Evolutionary conservation across 2,888 invertebrate genomes (phyloP).

Genomic region (Agrilus cyanescens): DNA sequence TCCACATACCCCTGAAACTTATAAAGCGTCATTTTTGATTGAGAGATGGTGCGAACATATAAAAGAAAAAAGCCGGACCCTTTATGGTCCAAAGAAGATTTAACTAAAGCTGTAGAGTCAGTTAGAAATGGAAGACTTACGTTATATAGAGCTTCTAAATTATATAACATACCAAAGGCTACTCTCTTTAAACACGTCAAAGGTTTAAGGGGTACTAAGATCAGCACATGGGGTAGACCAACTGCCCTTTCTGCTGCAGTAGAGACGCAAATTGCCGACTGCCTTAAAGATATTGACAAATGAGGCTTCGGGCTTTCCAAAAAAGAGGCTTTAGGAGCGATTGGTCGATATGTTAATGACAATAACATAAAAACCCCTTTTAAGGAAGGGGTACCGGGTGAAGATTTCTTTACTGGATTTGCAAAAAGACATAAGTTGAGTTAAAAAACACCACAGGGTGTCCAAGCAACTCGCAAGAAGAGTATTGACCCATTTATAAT

Average conservation of each 20-base stretch:
- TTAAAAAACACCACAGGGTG: slow-evolving; percentile 20
- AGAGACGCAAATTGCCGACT: slow-evolving; percentile 17
- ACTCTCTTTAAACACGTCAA: slow-evolving; percentile 11
- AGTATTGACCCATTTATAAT: slow-evolving; percentile 16
- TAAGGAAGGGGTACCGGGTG: slow-evolving; percentile 18
- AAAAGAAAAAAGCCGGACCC: too few species aligned
- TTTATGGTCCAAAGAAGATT: too few species aligned
- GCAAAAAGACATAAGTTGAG: slow-evolving; percentile 16
- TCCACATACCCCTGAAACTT: too few species aligned
- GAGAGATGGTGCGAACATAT: too few species aligned
- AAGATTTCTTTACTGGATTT: slow-evolving; percentile 20
- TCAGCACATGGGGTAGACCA: slow-evolving; percentile 15
- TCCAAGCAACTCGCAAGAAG: slow-evolving; percentile 18
- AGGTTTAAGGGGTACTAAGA: slow-evolving; percentile 14
- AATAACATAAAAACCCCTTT: slow-evolving; percentile 21
- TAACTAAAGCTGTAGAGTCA: too few species aligned
- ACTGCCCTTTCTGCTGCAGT: slow-evolving; percentile 16
- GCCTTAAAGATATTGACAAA: slow-evolving; percentile 19
- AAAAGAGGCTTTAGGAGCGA: slow-evolving; percentile 18
- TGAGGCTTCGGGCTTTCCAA: slow-evolving; percentile 22
- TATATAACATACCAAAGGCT: slow-evolving; percentile 6
- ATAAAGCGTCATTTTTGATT: too few species aligned
- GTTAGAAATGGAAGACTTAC: too few species aligned
- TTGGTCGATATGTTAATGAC: slow-evolving; percentile 15
- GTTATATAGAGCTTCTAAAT: slow-evolving; percentile 4